phyloP scores from a whole-genome alignment of 2,113 vertebrate species.

The Chinchilla lanigera region DNA sequence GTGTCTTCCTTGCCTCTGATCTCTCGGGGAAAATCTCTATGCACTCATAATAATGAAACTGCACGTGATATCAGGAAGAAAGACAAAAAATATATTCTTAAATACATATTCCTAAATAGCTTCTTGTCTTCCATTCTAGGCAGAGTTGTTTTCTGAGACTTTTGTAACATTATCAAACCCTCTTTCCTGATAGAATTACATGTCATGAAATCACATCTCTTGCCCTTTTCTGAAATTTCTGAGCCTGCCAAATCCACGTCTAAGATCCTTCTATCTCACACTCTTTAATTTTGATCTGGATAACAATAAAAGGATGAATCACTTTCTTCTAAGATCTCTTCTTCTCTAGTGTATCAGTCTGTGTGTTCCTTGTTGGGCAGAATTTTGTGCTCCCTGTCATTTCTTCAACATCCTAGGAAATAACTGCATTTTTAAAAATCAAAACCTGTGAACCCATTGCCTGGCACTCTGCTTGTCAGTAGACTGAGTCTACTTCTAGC shows the following conservation, averaged over 20 bases:
- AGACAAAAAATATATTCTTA: not conserved
- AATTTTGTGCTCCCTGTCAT: not conserved
- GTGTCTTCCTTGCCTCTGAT: not conserved
- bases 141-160: not conserved
- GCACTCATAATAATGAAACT: not conserved
- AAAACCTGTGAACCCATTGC: not conserved
- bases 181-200: not conserved
- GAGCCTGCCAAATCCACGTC: not conserved
- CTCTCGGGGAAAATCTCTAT: not conserved
- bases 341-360: not conserved
- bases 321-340: not conserved
- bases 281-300: not conserved
- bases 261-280: not conserved
- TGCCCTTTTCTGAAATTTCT: not conserved
- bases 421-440: not conserved
- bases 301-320: not conserved
- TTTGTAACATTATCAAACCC: not conserved
- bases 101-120: not conserved
- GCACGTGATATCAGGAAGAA: not conserved
- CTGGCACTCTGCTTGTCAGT: not conserved
- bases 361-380: not conserved
- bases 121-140: not conserved
- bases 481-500: not conserved
- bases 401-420: not conserved
- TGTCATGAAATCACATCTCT: not conserved